Percentiles rank a stretch among this genome's conserved stretches.
Conservation (phyloP, 1,140 invertebrate genomes). For the Papilio xuthus region DNA sequence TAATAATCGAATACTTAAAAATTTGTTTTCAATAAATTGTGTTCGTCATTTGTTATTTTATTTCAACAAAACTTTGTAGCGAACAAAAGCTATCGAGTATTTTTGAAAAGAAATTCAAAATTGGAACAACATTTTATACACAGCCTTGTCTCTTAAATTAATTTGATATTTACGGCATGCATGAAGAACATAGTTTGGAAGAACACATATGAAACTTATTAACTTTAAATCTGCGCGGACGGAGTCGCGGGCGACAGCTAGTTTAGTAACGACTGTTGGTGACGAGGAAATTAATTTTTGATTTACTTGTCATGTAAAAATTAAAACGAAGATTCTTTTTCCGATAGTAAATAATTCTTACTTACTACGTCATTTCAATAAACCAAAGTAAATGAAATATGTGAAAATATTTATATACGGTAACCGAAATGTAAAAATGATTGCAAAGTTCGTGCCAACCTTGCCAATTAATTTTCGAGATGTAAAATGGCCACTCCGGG, state of each 20-base stretch:
- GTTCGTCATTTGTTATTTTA: conserved; percentile 1
- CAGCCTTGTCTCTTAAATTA: neutral
- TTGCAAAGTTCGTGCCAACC: neutral
- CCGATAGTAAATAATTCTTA: too few species aligned
- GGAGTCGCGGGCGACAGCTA: too few species aligned
- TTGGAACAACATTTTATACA: neutral
- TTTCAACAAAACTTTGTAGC: neutral
- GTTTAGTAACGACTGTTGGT: too few species aligned
- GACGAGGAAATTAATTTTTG: too few species aligned
- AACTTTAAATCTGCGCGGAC: too few species aligned
- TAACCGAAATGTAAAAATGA: neutral
- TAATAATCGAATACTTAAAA: neutral
- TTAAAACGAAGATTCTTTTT: too few species aligned
- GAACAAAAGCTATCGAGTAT: neutral
- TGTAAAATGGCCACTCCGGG: neutral
- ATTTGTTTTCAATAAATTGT: neutral
- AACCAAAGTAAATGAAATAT: neutral
- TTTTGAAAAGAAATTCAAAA: neutral
- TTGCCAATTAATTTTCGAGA: neutral
- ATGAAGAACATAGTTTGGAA: too few species aligned
- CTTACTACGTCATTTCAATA: too few species aligned
- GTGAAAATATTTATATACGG: neutral
- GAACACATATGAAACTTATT: too few species aligned
- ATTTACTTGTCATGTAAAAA: too few species aligned
- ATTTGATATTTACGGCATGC: too few species aligned